Base-by-base conservation (phyloP, 2,888 invertebrate species). In the Volucella inflata region DNA sequence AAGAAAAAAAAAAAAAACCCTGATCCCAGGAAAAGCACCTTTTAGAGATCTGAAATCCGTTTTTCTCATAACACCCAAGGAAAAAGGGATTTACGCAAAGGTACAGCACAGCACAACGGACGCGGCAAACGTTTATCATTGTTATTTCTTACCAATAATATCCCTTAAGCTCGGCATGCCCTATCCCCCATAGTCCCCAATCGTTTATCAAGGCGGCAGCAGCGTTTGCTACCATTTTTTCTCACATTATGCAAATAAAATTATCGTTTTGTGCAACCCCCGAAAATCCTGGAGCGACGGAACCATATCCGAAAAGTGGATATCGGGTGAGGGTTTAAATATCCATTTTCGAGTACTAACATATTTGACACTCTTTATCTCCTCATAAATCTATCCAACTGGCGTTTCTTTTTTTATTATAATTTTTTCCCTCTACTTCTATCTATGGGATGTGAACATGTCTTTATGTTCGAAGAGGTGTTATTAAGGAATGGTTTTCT, bases 191-290 rank as follows among this genome's bases (percentile, higher is more conserved):
- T 75, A 30, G 30, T 38, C 76, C 75, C 48, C 46, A 76, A 76
- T 65, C 84, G 71, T 65, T 57, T 53, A 72, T 55, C 51, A 64
- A 71, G 62, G 51, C 71, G 30, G 30, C 78, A 81, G 81, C 70
- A 80, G 67, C 57, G 53, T 65, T 50, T 50, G 36, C 71, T 14
- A 46, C 68, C 42, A 81, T 80, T 85, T 85, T 82, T 81, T 85
- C 85, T 77, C 85, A 85, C 81, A 85, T 85, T 85, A 85, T 85
- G 85, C 85, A 85, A 85, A 85, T 85, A 85, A 85, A 85, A 85
- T 85, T 77, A 81, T 81, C 85, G 81, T 64, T 60, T 38, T 78
- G 74, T 74, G 53, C 55, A 74, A 79, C 67, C 78, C 55, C 51
- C 42, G 42, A 53, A 78, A 55, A 62, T 71, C 65, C 64, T 64